These are phyloP conservation scores for Philotrypesis tridentata DNA, from an alignment of 1,140 invertebrate species.

Conservation along the genomic window DNA sequence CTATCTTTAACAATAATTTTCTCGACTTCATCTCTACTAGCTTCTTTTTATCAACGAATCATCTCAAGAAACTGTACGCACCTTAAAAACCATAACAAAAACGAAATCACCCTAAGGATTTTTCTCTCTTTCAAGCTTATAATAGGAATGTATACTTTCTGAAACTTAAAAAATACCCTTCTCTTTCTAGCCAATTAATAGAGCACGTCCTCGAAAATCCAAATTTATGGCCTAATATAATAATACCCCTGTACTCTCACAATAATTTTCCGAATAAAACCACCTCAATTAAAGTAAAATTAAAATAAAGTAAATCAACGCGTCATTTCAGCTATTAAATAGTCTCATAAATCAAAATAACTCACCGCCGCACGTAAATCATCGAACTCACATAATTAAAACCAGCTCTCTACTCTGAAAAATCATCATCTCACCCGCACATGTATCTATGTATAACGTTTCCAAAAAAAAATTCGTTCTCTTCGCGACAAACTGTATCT, in stretches of 20 bases:
- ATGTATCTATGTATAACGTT: neutral
- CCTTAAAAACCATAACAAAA: neutral
- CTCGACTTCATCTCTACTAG: neutral
- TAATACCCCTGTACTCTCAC: neutral
- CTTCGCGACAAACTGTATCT: too few species aligned
- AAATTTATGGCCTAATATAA: neutral
- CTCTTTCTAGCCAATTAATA: too few species aligned
- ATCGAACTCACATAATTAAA: neutral
- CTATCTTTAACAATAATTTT: neutral
- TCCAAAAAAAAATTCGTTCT: neutral
- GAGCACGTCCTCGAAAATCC: neutral
- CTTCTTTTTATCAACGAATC: neutral
- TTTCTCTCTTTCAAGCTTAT: constrained; percentile 10
- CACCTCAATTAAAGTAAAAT: neutral
- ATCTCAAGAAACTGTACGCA: too few species aligned
- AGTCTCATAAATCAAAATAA: neutral
- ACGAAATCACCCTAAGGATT: neutral
- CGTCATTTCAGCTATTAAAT: neutral
- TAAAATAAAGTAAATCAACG: neutral
- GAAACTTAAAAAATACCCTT: neutral
- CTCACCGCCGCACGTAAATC: neutral
- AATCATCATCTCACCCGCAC: neutral
- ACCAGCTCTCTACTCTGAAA: too few species aligned
- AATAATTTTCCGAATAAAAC: neutral
- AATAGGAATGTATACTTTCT: neutral